phyloP scores from a whole-genome alignment of 2,888 invertebrate genomes.

The Caenorhabditis sp. region DNA sequence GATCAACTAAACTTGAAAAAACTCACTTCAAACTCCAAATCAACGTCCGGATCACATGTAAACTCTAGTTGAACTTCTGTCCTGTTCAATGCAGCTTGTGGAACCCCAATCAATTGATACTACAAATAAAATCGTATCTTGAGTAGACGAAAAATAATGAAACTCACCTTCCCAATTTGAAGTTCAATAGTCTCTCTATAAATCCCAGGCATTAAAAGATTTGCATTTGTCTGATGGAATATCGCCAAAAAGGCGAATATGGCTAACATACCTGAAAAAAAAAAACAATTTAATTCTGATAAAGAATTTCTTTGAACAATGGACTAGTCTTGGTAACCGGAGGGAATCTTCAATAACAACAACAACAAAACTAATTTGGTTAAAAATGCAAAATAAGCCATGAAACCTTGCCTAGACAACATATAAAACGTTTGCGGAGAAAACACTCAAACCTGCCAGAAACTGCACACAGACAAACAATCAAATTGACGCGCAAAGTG shows the following conservation, averaged over 20 bases:
- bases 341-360: too few species aligned
- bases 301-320: too few species aligned
- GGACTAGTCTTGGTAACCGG: too few species aligned
- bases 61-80: constrained; percentile 66
- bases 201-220: constrained; percentile 59
- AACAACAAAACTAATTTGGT: background rate
- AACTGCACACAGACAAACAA: constrained; percentile 15
- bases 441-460: constrained; percentile 20
- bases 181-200: constrained; percentile 50
- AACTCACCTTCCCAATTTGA: constrained; percentile 37
- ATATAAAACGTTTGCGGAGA: constrained; percentile 3
- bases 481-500: background rate
- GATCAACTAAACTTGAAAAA: too few species aligned
- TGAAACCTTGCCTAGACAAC: background rate
- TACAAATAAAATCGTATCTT: constrained; percentile 26
- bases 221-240: constrained; percentile 21
- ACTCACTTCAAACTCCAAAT: constrained; percentile 56
- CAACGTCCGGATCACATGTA: constrained; percentile 54
- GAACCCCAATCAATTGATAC: constrained; percentile 67
- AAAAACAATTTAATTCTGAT: background rate
- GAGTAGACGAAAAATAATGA: background rate
- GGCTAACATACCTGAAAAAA: constrained; percentile 35
- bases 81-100: constrained; percentile 65
- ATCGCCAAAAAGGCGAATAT: constrained; percentile 15
- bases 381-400: background rate